Evolutionary conservation across 1,140 invertebrate genomes (phyloP), one percentile per base, ranked within the genome.

Genomic region (Aradophagus sp.): DNA sequence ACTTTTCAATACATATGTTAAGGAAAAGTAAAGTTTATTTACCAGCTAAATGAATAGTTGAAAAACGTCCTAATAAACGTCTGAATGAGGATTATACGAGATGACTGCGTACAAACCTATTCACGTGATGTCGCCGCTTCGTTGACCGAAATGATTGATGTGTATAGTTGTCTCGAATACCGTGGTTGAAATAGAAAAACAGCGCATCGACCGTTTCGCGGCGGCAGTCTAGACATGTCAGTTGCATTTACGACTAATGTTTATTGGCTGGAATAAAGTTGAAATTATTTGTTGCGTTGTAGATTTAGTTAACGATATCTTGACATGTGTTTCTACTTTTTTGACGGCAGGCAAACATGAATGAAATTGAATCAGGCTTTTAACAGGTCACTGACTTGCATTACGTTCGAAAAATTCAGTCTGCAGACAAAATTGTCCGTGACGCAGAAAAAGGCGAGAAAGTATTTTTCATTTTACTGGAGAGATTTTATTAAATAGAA

Each of bases 241-340:
- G 47, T 6, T 26, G 31, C 47, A 53, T 53, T 45, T 63, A 39
- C 45, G 47, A 63, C 47, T 63, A 36, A 63, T 45, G 48, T 52
- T 38, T n/a, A 36, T 38, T 63, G 38, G 27, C 12, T 29, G 47
- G 59, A 53, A 63, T 63, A 38, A 52, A 53, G 53, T 63, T 47
- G 34, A 53, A 45, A 53, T 63, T 53, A 53, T 53, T 63, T 41
- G 16, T 32, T 45, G 11, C 2, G 2, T 7, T 61, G 13, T n/a
- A 32, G 23, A 45, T n/a, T 48, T 45, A 47, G 48, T 53, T 52
- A 31, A 38, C 39, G 20, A 38, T 63, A 35, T 16, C 31, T 13
- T 52, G 47, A 52, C 35, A 52, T 44, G 31, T 52, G 58, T 36
- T 52, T 35, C 39, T 32, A 52, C 20, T 52, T 62, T 62, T 62